These are phyloP conservation scores for Pasiphila rectangulata DNA, from an alignment of 2,888 invertebrate genomes.

Conservation along the genomic window DNA sequence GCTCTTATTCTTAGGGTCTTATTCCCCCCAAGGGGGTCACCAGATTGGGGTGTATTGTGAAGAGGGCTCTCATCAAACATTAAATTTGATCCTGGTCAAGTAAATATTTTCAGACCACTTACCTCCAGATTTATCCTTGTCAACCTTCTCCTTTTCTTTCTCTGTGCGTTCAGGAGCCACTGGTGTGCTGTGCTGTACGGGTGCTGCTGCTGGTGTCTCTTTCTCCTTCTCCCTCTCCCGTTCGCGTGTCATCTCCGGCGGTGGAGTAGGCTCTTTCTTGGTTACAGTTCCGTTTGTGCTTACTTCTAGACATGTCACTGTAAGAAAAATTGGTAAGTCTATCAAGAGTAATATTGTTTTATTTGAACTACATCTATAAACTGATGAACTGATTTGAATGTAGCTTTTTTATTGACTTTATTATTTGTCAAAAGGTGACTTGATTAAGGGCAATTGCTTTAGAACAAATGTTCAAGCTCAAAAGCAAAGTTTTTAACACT, in stretches of 20 bases:
- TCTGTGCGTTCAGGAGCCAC: conserved; percentile 65
- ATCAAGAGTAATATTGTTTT: neutral
- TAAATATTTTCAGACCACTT: conserved; percentile 13
- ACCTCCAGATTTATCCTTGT: conserved; percentile 73
- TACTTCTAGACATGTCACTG: conserved; percentile 72
- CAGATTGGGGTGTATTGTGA: too few relatives aligned
- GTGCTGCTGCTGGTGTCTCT: conserved; percentile 43
- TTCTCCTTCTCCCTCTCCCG: conserved; percentile 53
- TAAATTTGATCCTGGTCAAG: too few relatives aligned
- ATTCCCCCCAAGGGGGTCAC: too few relatives aligned
- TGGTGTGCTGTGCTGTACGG: conserved; percentile 39
- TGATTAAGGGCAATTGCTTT: too few relatives aligned
- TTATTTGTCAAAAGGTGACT: too few relatives aligned
- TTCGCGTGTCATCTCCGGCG: conserved; percentile 43
- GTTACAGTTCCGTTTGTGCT: conserved; percentile 66
- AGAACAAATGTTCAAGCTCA: too few relatives aligned
- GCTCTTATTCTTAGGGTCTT: too few relatives aligned
- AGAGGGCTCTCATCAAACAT: too few relatives aligned
- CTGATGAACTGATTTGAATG: neutral
- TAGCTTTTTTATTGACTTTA: neutral
- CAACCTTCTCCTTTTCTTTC: conserved; percentile 71
- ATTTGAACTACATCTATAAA: neutral
- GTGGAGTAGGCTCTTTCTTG: conserved; percentile 63
- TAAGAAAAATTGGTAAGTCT: conserved; percentile 15
- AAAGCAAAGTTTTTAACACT: too few relatives aligned